These are phyloP conservation scores for Ceratina calcarata DNA, from an alignment of 1,140 invertebrate species.

Conservation along the genomic window DNA sequence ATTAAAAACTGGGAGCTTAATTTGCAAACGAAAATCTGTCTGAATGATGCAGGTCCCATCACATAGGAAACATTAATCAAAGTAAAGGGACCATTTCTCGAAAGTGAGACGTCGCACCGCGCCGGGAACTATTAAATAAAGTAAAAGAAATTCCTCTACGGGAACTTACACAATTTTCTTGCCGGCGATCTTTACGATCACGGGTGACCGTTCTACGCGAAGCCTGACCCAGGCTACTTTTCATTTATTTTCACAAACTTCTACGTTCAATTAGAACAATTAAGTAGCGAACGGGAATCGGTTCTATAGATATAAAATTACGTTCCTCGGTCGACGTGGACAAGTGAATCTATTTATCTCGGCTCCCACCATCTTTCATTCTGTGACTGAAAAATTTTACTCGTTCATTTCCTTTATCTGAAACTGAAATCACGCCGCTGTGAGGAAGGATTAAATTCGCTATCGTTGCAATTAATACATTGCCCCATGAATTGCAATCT, in stretches of 20 bases:
- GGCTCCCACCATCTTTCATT: no score
- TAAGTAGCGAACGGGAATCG: constrained; percentile 13
- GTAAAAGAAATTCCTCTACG: constrained; percentile 47
- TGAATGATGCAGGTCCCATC: constrained; percentile 24
- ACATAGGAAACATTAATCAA: constrained; percentile 54
- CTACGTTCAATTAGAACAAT: constrained; percentile 28
- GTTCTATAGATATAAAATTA: constrained; percentile 25
- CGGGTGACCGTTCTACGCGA: neutral
- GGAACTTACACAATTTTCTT: constrained; percentile 47
- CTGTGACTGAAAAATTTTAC: no score
- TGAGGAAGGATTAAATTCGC: no score
- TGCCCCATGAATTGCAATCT: no score
- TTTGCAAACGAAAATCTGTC: constrained; percentile 25
- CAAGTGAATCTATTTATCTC: constrained; percentile 30
- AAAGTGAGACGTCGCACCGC: constrained; percentile 37
- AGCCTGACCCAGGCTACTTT: constrained; percentile 28
- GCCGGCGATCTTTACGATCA: constrained; percentile 36
- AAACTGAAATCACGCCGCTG: no score
- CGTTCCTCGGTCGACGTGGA: constrained; percentile 2
- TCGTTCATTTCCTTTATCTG: no score
- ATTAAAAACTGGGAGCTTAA: constrained; percentile 26
- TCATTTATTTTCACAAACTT: constrained; percentile 48
- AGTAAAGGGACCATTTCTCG: constrained; percentile 18
- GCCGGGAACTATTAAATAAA: constrained; percentile 47
- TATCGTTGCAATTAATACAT: no score